Percentiles rank a stretch among this genome's conserved stretches.
These are phyloP conservation scores for Perizoma flavofasciatum DNA, from an alignment of 2,888 invertebrate genomes.

Conservation along the genomic window DNA sequence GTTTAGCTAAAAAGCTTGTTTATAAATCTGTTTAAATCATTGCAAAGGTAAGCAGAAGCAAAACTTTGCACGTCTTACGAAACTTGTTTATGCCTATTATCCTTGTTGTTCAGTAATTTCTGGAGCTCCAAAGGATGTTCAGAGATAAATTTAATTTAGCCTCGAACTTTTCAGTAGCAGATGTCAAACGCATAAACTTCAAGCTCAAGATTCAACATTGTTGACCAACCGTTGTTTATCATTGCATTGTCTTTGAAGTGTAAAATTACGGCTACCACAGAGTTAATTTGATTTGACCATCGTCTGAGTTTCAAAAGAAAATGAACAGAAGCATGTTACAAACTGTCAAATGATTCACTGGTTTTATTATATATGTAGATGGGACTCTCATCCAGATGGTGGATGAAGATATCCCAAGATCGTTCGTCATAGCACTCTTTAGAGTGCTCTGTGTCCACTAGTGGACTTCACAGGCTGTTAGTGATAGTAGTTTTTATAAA, in stretches of 20 bases:
- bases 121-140: slow-evolving; percentile 37
- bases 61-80: slow-evolving; percentile 22
- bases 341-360: slow-evolving; percentile 7
- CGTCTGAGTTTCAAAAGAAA: slow-evolving; percentile 9
- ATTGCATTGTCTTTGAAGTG: slow-evolving; percentile 17
- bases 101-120: slow-evolving; percentile 41
- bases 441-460: no score
- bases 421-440: no score
- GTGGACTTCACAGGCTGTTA: no score
- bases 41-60: slow-evolving; percentile 6
- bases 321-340: slow-evolving; percentile 5
- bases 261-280: slow-evolving; percentile 14
- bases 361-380: neutral
- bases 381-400: neutral
- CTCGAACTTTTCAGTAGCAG: slow-evolving; percentile 47
- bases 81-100: slow-evolving; percentile 39
- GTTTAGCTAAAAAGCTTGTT: slow-evolving; percentile 2
- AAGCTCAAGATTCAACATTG: slow-evolving; percentile 40
- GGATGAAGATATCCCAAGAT: no score
- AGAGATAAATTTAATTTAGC: slow-evolving; percentile 49
- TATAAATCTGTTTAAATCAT: slow-evolving; percentile 7
- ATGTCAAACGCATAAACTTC: slow-evolving; percentile 45
- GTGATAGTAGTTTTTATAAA: no score
- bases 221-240: slow-evolving; percentile 13
- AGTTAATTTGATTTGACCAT: slow-evolving; percentile 8